Evolutionary conservation across 2,888 invertebrate genomes (phyloP), one percentile per base, ranked within the genome.

Genomic region (Drosophila fungiperda): DNA sequence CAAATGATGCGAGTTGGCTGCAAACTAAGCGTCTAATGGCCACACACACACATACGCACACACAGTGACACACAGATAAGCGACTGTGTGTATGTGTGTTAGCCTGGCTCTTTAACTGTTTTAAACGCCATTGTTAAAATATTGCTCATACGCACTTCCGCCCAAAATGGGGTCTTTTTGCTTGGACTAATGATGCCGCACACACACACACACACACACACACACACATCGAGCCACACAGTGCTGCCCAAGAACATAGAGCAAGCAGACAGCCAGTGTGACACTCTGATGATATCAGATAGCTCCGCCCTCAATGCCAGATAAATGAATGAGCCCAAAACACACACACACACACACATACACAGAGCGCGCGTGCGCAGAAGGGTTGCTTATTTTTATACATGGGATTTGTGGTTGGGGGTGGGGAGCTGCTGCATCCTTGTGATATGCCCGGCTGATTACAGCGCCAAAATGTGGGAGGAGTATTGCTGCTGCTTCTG

Each of bases 101-200:
- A 70, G 78, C 45, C 77, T 76, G 82, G 79, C 78, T 78, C 84
- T 87, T 90, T 91, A 87, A 89, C 90, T 87, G 90, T 90, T 87
- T 87, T 90, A 89, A 90, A 85, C 92, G 92, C 91, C 92, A 92
- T 91, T 91, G 92, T 92, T 91, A 82, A 85, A 91, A 90, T 91
- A 90, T 87, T 89, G 87, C 89, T 91, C 90, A 88, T 90, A 88
- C 90, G 88, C 84, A 90, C 84, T 89, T 90, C 90, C 88, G 86
- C 82, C 73, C 68, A 64, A 87, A 89, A 87, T 84, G 78, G 84
- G 85, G 85, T 87, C 89, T 89, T 78, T 65, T 78, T 65, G 71
- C 87, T 76, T 86, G 87, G 87, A 89, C 85, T 85, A 85, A 85
- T 85, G 85, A 85, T 85, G 89, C 89, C 42, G 29, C 40, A 20